Evolutionary conservation across 92 coral and sea anemone genomes (phyloP).

Genomic region (Zoanthus solanderi): DNA sequence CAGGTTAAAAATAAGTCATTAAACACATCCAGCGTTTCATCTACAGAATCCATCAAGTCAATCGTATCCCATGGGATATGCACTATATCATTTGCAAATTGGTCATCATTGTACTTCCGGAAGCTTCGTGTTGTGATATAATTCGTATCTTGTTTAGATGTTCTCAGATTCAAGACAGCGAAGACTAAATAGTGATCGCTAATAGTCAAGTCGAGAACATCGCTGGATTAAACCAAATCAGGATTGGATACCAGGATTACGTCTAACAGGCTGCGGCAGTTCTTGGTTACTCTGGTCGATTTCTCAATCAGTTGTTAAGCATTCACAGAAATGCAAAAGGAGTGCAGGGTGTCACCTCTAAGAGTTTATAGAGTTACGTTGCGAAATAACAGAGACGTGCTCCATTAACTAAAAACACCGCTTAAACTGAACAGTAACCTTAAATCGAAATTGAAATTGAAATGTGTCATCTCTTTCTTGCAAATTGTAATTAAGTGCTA

Average conservation of each 20-base stretch:
- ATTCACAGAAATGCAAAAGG: not conserved
- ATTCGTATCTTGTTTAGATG: not conserved
- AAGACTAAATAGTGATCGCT: not conserved
- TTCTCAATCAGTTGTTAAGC: not conserved
- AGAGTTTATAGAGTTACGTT: no score
- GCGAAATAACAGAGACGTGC: no score
- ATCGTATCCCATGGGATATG: not conserved
- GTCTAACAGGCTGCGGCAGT: not conserved
- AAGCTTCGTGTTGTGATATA: not conserved
- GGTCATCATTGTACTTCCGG: not conserved
- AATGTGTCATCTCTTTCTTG: no score
- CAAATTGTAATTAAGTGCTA: no score
- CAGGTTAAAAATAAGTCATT: constrained; percentile 22
- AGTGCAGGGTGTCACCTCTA: no score
- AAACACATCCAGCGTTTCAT: constrained; percentile 29
- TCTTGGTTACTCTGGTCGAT: not conserved
- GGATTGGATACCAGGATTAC: not conserved
- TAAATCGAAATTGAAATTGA: no score
- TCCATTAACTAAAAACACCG: no score
- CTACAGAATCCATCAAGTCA: constrained; percentile 12
- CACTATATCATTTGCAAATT: constrained; percentile 14
- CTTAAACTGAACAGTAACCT: no score
- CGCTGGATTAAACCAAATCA: not conserved
- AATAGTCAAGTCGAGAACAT: not conserved
- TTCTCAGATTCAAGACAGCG: not conserved